phyloP scores from a whole-genome alignment of 1,140 invertebrate genomes.

The Pogonomyrmex barbatus region DNA sequence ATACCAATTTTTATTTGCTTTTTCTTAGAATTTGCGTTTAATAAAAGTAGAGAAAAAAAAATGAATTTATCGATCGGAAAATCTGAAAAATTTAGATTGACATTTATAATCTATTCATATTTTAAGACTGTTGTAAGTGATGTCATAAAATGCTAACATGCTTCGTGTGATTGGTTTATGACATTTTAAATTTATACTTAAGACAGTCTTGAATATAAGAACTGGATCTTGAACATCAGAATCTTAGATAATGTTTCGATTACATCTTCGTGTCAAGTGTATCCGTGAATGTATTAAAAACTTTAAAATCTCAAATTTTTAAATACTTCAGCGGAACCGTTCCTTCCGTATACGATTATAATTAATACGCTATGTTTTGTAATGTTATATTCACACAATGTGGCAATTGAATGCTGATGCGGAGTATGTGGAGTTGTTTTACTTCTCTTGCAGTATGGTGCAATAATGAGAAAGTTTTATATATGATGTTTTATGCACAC shows the following conservation, averaged over 20 bases:
- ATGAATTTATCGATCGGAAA: not conserved
- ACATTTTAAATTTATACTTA: too few species aligned
- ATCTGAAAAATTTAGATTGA: not conserved
- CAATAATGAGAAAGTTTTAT: slow-evolving; percentile 41
- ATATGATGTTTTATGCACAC: not conserved
- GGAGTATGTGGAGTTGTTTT: not conserved
- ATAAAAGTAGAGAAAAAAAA: not conserved
- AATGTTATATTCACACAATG: not conserved
- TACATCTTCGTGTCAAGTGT: too few species aligned
- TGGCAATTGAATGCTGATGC: not conserved
- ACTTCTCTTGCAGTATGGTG: not conserved
- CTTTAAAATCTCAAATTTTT: too few species aligned
- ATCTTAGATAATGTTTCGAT: too few species aligned
- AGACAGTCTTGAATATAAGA: too few species aligned
- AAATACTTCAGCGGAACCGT: too few species aligned
- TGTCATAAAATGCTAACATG: too few species aligned
- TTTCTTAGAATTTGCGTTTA: not conserved
- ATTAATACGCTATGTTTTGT: too few species aligned
- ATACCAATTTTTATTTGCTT: not conserved
- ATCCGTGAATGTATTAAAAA: too few species aligned
- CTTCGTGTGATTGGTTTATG: too few species aligned
- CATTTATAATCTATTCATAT: not conserved
- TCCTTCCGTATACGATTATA: not conserved
- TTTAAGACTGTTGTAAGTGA: too few species aligned
- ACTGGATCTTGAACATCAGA: too few species aligned